Conservation (phyloP, 2,113 vertebrate genomes). For the Spheniscus mendiculus region DNA sequence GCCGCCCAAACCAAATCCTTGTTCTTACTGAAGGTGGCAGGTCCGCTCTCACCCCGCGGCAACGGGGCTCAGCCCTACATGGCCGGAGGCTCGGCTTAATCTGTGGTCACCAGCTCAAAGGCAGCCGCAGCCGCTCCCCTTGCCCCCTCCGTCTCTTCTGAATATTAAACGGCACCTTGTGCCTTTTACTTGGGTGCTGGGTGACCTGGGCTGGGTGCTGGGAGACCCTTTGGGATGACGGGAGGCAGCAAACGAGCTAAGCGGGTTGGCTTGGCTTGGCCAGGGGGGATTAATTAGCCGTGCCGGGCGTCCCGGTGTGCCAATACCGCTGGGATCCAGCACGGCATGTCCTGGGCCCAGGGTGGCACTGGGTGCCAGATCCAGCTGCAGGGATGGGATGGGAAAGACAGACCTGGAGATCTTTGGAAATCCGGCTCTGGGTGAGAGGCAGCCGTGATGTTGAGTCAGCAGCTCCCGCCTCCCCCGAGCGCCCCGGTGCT, state of each 20-base stretch:
- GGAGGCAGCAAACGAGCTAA: background rate
- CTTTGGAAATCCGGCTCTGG: background rate
- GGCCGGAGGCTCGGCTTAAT: background rate
- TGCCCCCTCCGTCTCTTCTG: background rate
- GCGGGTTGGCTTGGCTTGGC: background rate
- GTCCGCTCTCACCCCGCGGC: background rate
- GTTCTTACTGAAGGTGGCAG: background rate
- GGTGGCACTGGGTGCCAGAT: fast-evolving
- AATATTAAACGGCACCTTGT: background rate
- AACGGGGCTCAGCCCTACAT: background rate
- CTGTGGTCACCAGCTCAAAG: background rate
- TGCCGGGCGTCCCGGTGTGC: background rate
- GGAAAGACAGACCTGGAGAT: background rate
- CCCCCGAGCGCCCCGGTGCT: background rate
- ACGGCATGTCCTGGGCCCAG: background rate
- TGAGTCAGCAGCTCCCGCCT: background rate
- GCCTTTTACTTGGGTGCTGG: background rate
- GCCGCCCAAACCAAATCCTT: background rate
- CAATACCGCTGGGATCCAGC: background rate
- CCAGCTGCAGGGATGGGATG: background rate
- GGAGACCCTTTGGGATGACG: background rate
- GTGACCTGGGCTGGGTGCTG: background rate
- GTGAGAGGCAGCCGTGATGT: background rate
- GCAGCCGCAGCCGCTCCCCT: background rate
- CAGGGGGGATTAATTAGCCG: background rate